Percentiles rank a stretch among this genome's conserved stretches.
Conservation (phyloP, 2,888 invertebrate species). For the Leptinotarsa peninsularis region DNA sequence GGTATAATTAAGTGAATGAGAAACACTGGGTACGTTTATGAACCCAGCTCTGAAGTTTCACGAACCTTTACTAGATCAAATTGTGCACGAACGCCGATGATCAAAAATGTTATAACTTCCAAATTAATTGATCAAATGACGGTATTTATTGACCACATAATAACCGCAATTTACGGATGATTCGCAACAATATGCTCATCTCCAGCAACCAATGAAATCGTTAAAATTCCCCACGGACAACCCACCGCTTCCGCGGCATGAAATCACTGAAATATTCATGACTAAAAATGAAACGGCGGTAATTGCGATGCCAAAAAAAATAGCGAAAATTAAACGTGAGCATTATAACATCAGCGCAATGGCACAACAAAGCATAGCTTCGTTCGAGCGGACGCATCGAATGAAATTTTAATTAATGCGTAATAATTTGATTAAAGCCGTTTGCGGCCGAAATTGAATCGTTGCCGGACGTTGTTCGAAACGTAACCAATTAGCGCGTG, state of each 20-base stretch:
- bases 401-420: conserved; percentile 66
- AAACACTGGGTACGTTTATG: too few species aligned
- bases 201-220: not conserved
- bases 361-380: conserved; percentile 53
- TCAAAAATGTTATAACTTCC: not conserved
- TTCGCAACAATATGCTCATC: not conserved
- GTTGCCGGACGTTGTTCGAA: conserved; percentile 54
- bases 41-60: too few species aligned
- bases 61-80: too few species aligned
- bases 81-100: too few species aligned
- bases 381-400: conserved; percentile 57
- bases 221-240: not conserved
- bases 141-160: not conserved
- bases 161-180: not conserved
- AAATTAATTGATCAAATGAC: not conserved
- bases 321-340: conserved; percentile 41
- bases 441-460: conserved; percentile 60
- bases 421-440: conserved; percentile 64
- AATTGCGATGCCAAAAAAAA: conserved; percentile 36
- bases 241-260: not conserved
- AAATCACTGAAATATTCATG: conserved; percentile 30
- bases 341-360: conserved; percentile 41
- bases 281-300: conserved; percentile 36
- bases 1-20: too few species aligned
- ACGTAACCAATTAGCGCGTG: conserved; percentile 58